Percentiles rank a stretch among this genome's conserved stretches.
phyloP scores from a whole-genome alignment of 2,797 vertebrate genomes.

The Salarias fasciatus region DNA sequence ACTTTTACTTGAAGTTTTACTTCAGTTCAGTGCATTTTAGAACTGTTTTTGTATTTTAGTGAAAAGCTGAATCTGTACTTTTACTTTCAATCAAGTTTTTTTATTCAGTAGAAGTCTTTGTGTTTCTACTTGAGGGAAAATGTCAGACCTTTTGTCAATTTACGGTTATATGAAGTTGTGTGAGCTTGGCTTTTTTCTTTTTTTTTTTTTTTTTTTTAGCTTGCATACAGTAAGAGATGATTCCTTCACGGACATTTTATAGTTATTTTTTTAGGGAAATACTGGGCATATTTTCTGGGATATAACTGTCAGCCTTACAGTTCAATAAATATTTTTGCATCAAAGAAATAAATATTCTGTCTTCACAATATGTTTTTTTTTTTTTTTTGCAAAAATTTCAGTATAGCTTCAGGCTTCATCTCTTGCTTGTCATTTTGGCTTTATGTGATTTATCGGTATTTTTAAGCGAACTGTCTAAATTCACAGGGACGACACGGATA shows the following conservation, averaged over 20 bases:
- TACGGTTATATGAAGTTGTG: too few species aligned
- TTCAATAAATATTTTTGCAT: conserved; percentile 49
- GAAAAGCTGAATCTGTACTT: too few species aligned
- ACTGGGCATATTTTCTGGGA: conserved; percentile 27
- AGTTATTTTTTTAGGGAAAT: conserved; percentile 29
- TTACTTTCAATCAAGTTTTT: too few species aligned
- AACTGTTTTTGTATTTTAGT: too few species aligned
- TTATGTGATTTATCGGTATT: neutral
- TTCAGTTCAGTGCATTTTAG: too few species aligned
- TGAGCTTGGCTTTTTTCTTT: too few species aligned
- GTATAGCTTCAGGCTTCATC: conserved; percentile 8
- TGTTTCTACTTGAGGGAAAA: too few species aligned
- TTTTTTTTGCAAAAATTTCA: conserved; percentile 1
- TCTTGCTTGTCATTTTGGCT: conserved; percentile 16
- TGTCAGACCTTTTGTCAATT: too few species aligned
- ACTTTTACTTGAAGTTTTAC: too few species aligned
- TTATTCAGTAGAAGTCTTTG: too few species aligned
- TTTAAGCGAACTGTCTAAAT: conserved; percentile 5
- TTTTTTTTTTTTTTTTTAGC: too few species aligned
- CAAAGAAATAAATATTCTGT: conserved; percentile 33
- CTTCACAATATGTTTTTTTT: conserved; percentile 15
- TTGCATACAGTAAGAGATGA: too few species aligned
- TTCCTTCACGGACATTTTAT: conserved; percentile 17
- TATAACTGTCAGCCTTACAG: conserved; percentile 33
- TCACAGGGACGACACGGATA: conserved; percentile 14